Evolutionary conservation across 2,797 vertebrate species (phyloP).

Genomic region (Neosilurus mollespiculum): DNA sequence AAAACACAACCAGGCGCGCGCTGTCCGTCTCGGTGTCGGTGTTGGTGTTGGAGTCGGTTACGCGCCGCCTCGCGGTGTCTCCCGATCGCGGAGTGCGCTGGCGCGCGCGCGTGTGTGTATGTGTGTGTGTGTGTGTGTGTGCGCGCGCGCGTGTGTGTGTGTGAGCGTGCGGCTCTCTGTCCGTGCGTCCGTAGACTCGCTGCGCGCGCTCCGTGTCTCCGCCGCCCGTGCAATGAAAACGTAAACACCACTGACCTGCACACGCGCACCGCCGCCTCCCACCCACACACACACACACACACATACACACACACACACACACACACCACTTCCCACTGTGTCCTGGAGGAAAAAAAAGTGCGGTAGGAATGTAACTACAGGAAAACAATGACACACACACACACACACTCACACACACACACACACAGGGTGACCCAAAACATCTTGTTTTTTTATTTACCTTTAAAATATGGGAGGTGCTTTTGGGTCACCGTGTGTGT

Average conservation of each 20-base stretch:
- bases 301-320: constrained; percentile 9
- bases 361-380: not conserved
- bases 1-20: not conserved
- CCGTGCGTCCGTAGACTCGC: not conserved
- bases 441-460: too few relatives aligned
- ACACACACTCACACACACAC: too few relatives aligned
- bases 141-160: not conserved
- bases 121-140: not conserved
- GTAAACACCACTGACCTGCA: constrained; percentile 53
- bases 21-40: not conserved
- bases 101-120: not conserved
- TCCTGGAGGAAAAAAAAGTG: constrained; percentile 10
- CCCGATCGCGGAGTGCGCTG: not conserved
- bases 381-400: not conserved
- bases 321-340: not conserved
- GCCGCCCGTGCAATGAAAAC: constrained; percentile 41
- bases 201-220: constrained; percentile 23
- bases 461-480: too few relatives aligned
- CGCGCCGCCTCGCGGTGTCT: constrained; percentile 33
- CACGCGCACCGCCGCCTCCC: constrained; percentile 31
- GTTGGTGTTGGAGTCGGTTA: constrained; percentile 11
- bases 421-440: too few relatives aligned
- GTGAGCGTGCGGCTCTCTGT: not conserved
- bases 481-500: too few relatives aligned
- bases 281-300: constrained; percentile 12